These are phyloP conservation scores for Argentina silus DNA, from an alignment of 2,797 vertebrate species.

Conservation along the genomic window DNA sequence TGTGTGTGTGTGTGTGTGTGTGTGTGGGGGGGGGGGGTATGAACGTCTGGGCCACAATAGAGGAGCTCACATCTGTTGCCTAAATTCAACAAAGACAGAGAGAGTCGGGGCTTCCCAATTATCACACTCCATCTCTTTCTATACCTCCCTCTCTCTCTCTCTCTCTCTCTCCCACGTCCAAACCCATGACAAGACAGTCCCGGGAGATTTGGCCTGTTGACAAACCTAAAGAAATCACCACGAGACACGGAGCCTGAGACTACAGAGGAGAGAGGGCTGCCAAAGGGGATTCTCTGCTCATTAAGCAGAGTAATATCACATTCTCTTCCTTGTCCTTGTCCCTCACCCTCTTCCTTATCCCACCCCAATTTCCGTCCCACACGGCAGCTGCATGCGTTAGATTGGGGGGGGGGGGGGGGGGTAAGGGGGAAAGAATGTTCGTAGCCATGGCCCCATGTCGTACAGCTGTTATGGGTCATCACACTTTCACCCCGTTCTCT, in stretches of 20 bases:
- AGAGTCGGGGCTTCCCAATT: slow-evolving; percentile 23
- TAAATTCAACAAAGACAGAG: background rate
- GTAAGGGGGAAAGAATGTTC: slow-evolving; percentile 8
- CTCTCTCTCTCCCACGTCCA: slow-evolving; percentile 30
- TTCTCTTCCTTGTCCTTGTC: slow-evolving; percentile 39
- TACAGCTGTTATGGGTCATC: slow-evolving; percentile 21
- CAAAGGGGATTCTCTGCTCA: slow-evolving; percentile 47
- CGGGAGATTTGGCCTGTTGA: slow-evolving; percentile 11
- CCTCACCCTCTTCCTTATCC: slow-evolving; percentile 27
- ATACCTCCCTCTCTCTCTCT: slow-evolving; percentile 23
- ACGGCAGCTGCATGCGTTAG: slow-evolving; percentile 22
- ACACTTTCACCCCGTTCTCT: slow-evolving; percentile 6
- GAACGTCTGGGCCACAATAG: slow-evolving; percentile 13
- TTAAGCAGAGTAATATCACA: slow-evolving; percentile 48
- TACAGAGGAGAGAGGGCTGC: slow-evolving; percentile 8
- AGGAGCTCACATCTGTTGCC: slow-evolving; percentile 13
- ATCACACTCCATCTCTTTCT: slow-evolving; percentile 34
- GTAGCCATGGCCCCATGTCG: background rate
- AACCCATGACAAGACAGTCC: background rate
- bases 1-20: background rate
- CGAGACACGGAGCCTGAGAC: slow-evolving; percentile 12
- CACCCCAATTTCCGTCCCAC: background rate
- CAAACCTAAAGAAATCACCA: background rate
- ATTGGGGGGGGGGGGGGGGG: background rate
- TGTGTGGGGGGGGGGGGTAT: background rate